Base-by-base conservation (phyloP, 2,797 vertebrate genomes). In the Mastacembelus armatus region DNA sequence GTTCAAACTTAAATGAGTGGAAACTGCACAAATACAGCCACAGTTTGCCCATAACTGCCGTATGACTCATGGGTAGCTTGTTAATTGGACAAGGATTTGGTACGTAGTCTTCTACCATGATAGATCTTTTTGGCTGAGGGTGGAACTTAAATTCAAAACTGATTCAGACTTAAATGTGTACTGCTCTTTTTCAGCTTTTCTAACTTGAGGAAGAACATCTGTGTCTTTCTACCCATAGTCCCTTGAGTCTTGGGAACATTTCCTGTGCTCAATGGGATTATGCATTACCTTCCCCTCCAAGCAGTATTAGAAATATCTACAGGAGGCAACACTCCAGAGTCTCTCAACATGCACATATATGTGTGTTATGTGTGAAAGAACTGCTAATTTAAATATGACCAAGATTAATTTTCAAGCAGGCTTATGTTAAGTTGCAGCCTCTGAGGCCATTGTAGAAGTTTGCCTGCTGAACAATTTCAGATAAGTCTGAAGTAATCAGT, bases 211-310 rank as follows among this genome's bases (percentile, higher is more conserved):
- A 63, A 22, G 40, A 56, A 40, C 43, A 40, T 59, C 52, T 16
- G 47, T 26, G 49, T 76, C 40, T 63, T 70, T 66, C 57, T 63
- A 45, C 27, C 22, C n/a, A 9, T 45, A 27, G 36, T 81, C 78
- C 78, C 70, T 26, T 22, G 56, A 51, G 75, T 60, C 48, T 54
- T 65, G 24, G 22, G 36, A 49, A 56, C 58, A 71, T 54, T 78
- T 78, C 71, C 76, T 56, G 61, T 66, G 47, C 30, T 63, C 33
- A 24, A 11, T 43, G 61, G 62, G 66, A 74, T 79, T 42, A 44
- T 38, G 32, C 7, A 36, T 60, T 59, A 33, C 33, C 60, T 65
- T 66, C 36, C 33, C 60, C 65, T 66, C 36, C 21, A 30, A 74
- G 44, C 32, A 58, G 30, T 4, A 39, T 27, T 44, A 40, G 40